Conservation (phyloP, 2,888 invertebrate genomes). For the Brenthis hecate region DNA sequence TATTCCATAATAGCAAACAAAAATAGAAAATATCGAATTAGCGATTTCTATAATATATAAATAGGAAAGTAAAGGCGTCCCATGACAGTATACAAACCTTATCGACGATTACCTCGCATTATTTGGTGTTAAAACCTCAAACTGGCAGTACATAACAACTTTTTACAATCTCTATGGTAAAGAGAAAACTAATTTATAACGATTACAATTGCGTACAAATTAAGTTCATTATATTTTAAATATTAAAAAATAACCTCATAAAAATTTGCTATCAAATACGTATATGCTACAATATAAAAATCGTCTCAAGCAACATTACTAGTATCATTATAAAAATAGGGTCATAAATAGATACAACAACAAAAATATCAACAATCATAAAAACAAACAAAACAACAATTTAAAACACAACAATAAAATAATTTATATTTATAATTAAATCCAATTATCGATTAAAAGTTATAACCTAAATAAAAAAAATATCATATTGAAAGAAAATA, state of each 20-base stretch:
- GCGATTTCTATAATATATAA: slow-evolving; percentile 31
- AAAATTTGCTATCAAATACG: slow-evolving; percentile 64
- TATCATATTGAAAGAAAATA: slow-evolving; percentile 37
- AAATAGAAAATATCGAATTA: slow-evolving; percentile 30
- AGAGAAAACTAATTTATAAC: slow-evolving; percentile 54
- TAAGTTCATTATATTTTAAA: slow-evolving; percentile 48
- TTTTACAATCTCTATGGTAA: slow-evolving; percentile 52
- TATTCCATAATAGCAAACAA: slow-evolving; percentile 18
- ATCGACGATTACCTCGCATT: slow-evolving; percentile 56
- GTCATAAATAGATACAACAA: slow-evolving; percentile 25
- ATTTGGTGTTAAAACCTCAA: slow-evolving; percentile 74
- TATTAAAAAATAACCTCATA: slow-evolving; percentile 58
- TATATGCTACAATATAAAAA: slow-evolving; percentile 58
- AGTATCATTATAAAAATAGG: slow-evolving; percentile 35
- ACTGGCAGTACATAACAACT: slow-evolving; percentile 74
- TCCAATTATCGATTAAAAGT: background rate
- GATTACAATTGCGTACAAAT: slow-evolving; percentile 56
- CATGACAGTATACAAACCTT: slow-evolving; percentile 55
- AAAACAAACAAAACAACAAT: slow-evolving; percentile 18
- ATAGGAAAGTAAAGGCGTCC: slow-evolving; percentile 46
- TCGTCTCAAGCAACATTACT: slow-evolving; percentile 43
- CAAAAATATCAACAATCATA: slow-evolving; percentile 7
- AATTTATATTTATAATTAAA: background rate
- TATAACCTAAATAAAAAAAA: slow-evolving; percentile 11
- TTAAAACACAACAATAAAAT: background rate